A percentile compares a stretch with the other conserved stretches of the same genome.
Evolutionary conservation across 1,140 invertebrate species (phyloP).

Genomic region (Amyelois transitella): DNA sequence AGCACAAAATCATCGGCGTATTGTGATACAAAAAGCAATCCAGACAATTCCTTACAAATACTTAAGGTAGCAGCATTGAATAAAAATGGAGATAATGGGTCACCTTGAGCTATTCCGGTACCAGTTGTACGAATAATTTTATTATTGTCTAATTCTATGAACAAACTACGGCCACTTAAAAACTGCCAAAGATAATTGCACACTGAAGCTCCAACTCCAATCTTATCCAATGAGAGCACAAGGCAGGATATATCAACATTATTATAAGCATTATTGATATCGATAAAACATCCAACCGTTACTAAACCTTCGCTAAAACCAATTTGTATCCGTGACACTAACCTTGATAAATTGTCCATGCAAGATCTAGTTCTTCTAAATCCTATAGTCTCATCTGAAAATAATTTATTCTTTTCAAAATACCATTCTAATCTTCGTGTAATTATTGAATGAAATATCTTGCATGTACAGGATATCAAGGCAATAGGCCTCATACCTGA

Average conservation of each 20-base stretch:
- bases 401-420: constrained; percentile 4
- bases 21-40: background rate
- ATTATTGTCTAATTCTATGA: background rate
- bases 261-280: constrained; percentile 22
- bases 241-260: constrained; percentile 9
- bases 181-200: constrained; percentile 14
- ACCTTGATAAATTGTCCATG: background rate
- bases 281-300: constrained; percentile 13
- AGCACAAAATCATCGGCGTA: constrained; percentile 12
- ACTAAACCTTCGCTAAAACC: constrained; percentile 4
- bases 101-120: constrained; percentile 12
- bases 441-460: constrained; percentile 17
- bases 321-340: constrained; percentile 10
- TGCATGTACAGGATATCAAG: constrained; percentile 22
- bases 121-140: background rate
- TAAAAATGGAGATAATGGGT: constrained; percentile 9
- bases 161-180: constrained; percentile 7
- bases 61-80: constrained; percentile 11
- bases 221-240: background rate
- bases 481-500: constrained; percentile 22
- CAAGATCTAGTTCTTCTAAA: constrained; percentile 4
- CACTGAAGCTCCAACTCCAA: background rate
- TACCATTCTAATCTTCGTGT: constrained; percentile 12
- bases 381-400: constrained; percentile 3
- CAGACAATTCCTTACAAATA: background rate